Conservation (phyloP, 2,113 vertebrate species). For the Nestor notabilis region DNA sequence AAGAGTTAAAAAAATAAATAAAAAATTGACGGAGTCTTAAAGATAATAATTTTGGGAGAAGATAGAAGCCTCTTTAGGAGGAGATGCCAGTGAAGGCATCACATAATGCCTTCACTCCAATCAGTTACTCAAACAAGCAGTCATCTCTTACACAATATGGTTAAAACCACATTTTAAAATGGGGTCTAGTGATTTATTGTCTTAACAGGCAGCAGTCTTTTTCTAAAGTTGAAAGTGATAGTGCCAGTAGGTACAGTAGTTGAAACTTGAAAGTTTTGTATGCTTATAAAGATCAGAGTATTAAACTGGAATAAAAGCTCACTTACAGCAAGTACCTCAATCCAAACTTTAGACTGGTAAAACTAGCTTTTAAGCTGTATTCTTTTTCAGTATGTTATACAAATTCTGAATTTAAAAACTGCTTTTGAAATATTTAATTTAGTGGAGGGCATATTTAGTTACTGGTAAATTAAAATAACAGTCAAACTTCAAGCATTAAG, state of each 20-base stretch:
- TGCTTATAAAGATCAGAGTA: neutral
- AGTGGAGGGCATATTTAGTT: neutral
- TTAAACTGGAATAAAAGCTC: neutral
- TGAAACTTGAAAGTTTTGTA: neutral
- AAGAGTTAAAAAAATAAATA: neutral
- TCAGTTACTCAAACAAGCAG: neutral
- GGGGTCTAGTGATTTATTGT: rapidly evolving
- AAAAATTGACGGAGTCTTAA: neutral
- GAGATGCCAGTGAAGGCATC: neutral
- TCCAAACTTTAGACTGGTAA: neutral
- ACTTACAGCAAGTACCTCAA: neutral
- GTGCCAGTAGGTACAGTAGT: neutral
- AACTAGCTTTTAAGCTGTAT: neutral
- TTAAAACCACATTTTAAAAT: neutral
- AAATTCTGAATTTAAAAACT: neutral
- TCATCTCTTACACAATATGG: neutral
- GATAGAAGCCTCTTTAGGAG: neutral
- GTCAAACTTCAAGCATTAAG: neutral
- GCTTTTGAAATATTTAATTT: neutral
- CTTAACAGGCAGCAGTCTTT: neutral
- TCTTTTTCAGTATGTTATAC: neutral
- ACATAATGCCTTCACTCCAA: neutral
- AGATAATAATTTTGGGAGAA: neutral
- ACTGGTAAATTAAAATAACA: neutral
- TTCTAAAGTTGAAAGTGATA: neutral